Percentiles rank a stretch among this genome's conserved stretches.
Conservation (phyloP, 2,797 vertebrate genomes). For the Phalanger gymnotis region DNA sequence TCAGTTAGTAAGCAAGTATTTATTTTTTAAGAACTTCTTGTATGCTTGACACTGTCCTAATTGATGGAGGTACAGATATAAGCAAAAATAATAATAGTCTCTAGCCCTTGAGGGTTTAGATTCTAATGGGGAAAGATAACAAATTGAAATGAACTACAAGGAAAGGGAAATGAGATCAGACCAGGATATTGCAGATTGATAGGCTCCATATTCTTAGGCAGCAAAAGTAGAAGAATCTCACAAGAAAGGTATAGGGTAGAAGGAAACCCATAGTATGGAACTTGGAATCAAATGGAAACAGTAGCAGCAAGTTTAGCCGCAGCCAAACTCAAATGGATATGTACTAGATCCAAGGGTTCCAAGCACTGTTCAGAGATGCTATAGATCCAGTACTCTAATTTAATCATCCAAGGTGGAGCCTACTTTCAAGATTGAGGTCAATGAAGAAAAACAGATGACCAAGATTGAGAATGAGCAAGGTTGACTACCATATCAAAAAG, state of each 20-base stretch:
- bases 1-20: not conserved
- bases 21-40: not conserved
- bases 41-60: not conserved
- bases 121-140: not conserved
- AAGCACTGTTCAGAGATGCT: too few species aligned
- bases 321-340: not conserved
- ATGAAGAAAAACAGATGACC: not conserved
- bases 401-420: not conserved
- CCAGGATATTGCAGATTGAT: not conserved
- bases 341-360: too few species aligned
- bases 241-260: not conserved
- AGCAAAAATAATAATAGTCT: not conserved
- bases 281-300: not conserved
- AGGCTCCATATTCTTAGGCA: not conserved
- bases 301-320: not conserved
- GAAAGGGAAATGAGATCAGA: not conserved
- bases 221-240: not conserved
- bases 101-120: not conserved
- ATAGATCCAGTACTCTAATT: not conserved
- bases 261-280: not conserved
- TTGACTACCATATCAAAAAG: not conserved
- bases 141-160: not conserved
- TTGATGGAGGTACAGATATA: not conserved
- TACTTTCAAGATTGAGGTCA: not conserved
- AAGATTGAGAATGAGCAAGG: not conserved